Evolutionary conservation across 2,113 vertebrate genomes (phyloP).

Genomic region (Syngnathus floridae): DNA sequence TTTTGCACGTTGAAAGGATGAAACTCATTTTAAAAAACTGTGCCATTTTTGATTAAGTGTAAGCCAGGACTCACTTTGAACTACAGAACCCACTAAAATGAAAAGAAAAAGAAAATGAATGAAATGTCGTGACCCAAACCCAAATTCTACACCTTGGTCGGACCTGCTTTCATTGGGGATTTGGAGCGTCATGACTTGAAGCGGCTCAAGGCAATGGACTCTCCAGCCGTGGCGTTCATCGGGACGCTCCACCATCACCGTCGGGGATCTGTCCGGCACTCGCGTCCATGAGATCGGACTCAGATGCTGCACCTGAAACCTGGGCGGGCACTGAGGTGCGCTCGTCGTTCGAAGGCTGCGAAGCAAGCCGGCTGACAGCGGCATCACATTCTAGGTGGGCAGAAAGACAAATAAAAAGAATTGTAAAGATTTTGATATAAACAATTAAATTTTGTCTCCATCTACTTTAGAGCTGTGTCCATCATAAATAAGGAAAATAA

Average conservation of each 20-base stretch:
- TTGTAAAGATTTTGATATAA: not conserved
- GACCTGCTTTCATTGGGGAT: constrained; percentile 92
- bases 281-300: constrained; percentile 80
- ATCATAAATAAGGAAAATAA: too few relatives aligned
- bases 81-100: not conserved
- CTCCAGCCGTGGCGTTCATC: constrained; percentile 85
- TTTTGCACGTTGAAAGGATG: not conserved
- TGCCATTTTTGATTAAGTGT: not conserved
- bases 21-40: not conserved
- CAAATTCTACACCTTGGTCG: not conserved
- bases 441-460: not conserved
- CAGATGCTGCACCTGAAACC: constrained; percentile 84
- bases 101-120: not conserved
- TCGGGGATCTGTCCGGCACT: constrained; percentile 77
- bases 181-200: constrained; percentile 86
- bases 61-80: not conserved
- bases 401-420: not conserved
- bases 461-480: not conserved
- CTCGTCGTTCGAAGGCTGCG: constrained; percentile 82
- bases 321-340: constrained; percentile 82
- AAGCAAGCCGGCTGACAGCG: constrained; percentile 86
- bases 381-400: constrained; percentile 81
- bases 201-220: constrained; percentile 77
- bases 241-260: constrained; percentile 74
- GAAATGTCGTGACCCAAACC: not conserved